Evolutionary conservation across 2,113 vertebrate species (phyloP), one percentile per base, ranked within the genome.

Genomic region (Illadopsis cleaveri): DNA sequence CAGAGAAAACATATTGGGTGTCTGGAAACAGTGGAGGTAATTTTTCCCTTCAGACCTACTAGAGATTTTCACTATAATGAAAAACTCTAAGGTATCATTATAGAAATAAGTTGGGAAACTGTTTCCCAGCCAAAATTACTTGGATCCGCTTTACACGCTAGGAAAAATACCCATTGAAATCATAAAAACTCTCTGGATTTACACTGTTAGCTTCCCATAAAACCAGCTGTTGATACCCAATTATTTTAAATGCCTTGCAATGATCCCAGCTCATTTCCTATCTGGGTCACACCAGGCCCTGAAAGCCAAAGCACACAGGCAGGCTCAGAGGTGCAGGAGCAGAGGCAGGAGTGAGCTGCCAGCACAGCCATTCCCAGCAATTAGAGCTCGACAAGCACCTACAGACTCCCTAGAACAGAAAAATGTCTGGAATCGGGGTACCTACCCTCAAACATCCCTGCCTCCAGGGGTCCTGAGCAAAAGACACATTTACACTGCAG

Each of bases 21-120:
- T 81, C 90, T 82, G 87, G 69, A 85, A 88, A 79, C 86, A 80
- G 84, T 48, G 50, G 60, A 68, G 57, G 60, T 51, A 93, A 93
- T 83, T 79, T 82, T 96, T 69, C 79, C 92, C 85, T 66, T 80
- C 28, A 84, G 85, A 79, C 80, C 56, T 86, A 47, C 60, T 60
- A 89, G 82, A 94, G 94, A 95, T 96, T 97, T 96, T 96, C 88
- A 75, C 90, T 58, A 33, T 82, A 96, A 94, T 93, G 86, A 95
- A 97, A 95, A 96, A 93, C 90, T 94, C 89, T 48, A 38, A 82
- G 90, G 65, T 44, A 80, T 75, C 54, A 91, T 53, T 90, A 81
- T 3, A 82, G 92, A 83, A 97, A 96, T 71, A 86, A 91, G 51
- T 73, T 71, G n/a, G 58, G 84, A 89, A 97, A 96, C 81, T 82